Conservation (phyloP, 2,797 vertebrate genomes). For the Mus caroli region DNA sequence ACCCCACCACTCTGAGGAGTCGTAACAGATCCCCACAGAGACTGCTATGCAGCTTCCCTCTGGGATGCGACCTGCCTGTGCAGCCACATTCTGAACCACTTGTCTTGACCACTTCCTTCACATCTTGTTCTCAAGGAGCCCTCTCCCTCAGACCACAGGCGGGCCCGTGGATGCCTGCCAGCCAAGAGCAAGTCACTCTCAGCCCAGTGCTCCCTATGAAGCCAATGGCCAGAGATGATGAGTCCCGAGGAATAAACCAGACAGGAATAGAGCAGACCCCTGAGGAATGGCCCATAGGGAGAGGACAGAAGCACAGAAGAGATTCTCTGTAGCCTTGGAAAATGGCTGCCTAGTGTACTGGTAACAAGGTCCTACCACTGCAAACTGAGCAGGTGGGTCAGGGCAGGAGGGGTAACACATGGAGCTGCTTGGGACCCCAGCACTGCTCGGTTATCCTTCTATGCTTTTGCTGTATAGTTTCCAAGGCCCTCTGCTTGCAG, state of each 20-base stretch:
- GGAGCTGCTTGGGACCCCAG: slow-evolving; percentile 87
- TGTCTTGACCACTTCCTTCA: not conserved
- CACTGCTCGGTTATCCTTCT: slow-evolving; percentile 87
- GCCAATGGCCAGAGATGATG: not conserved
- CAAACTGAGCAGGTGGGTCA: not conserved
- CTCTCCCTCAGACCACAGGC: not conserved
- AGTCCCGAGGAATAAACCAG: slow-evolving; percentile 33
- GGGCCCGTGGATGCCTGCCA: not conserved
- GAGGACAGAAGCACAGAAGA: not conserved
- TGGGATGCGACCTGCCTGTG: not conserved
- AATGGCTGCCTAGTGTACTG: not conserved
- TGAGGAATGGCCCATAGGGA: not conserved
- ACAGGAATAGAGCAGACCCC: not conserved
- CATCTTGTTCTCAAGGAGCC: not conserved
- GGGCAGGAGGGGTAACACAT: no score
- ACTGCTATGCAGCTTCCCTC: not conserved
- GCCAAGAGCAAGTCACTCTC: not conserved
- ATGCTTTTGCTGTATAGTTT: slow-evolving; percentile 94
- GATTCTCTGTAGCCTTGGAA: not conserved
- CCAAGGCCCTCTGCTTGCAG: slow-evolving; percentile 89
- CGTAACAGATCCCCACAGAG: not conserved
- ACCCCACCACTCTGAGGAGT: slow-evolving; percentile 33
- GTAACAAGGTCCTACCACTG: not conserved
- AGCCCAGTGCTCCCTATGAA: not conserved
- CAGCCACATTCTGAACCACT: not conserved